A percentile compares a stretch with the other conserved stretches of the same genome.
Evolutionary conservation across 2,113 vertebrate genomes (phyloP).

Genomic region (Tonatia bakeri): DNA sequence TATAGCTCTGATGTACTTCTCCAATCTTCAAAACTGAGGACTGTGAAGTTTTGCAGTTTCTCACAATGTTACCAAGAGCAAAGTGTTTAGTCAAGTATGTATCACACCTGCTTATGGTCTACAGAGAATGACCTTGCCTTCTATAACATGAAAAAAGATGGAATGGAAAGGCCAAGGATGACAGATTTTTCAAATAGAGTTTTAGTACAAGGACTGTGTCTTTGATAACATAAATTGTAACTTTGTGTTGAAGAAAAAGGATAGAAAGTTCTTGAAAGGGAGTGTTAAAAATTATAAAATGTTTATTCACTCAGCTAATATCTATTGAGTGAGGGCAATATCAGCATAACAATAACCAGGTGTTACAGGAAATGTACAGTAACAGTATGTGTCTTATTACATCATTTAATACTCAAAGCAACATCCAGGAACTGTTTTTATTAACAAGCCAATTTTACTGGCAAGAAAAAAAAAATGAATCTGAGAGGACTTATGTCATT

Average conservation of each 20-base stretch:
- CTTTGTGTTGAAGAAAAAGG: not conserved
- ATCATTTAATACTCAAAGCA: not conserved
- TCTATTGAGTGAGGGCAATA: not conserved
- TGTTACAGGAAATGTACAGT: not conserved
- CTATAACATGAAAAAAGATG: not conserved
- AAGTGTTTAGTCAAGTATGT: not conserved
- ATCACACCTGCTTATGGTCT: not conserved
- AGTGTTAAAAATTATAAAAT: not conserved
- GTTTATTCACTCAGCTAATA: not conserved
- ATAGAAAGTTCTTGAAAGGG: not conserved
- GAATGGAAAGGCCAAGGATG: not conserved
- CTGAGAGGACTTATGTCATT: not conserved
- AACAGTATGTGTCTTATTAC: not conserved
- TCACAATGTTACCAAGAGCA: not conserved
- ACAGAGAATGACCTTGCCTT: not conserved
- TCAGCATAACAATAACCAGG: not conserved
- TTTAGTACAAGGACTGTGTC: slow-evolving; percentile 1
- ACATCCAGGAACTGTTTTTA: not conserved
- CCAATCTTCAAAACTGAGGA: not conserved
- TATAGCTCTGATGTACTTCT: not conserved
- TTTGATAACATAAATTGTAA: not conserved
- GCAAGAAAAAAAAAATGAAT: not conserved
- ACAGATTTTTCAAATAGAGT: not conserved
- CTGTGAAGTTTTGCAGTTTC: not conserved
- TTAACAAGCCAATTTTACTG: not conserved